These are phyloP conservation scores for Clupea harengus DNA, from an alignment of 2,113 vertebrate genomes.

Conservation along the genomic window DNA sequence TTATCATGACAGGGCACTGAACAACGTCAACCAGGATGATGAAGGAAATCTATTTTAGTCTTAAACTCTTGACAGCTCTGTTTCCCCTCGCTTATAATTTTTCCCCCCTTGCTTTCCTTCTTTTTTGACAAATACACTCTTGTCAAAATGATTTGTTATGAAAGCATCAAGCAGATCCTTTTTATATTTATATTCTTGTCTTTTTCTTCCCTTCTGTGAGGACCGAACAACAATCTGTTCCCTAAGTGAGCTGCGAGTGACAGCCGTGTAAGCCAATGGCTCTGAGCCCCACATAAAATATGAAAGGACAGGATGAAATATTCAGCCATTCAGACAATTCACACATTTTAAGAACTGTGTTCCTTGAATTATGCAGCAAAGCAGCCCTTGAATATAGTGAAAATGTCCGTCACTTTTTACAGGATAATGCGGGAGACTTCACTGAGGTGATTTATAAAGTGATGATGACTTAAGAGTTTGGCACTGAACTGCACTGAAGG, in stretches of 20 bases:
- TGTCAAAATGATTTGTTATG: slow-evolving; percentile 27
- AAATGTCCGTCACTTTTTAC: background rate
- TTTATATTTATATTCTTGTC: background rate
- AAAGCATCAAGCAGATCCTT: slow-evolving; percentile 23
- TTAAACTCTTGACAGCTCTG: slow-evolving; percentile 34
- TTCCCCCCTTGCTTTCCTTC: slow-evolving; percentile 17
- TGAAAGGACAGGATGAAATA: slow-evolving; percentile 62
- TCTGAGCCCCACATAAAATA: slow-evolving; percentile 58
- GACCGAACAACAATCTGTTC: slow-evolving; percentile 13
- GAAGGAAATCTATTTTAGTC: slow-evolving; percentile 53
- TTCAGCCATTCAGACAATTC: slow-evolving; percentile 50
- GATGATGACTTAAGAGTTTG: slow-evolving; percentile 3
- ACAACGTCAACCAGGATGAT: slow-evolving; percentile 39
- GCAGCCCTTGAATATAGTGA: slow-evolving; percentile 52
- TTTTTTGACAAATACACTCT: slow-evolving; percentile 49
- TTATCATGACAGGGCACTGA: slow-evolving; percentile 39
- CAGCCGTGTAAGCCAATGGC: slow-evolving; percentile 18
- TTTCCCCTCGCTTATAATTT: background rate
- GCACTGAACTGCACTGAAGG: background rate
- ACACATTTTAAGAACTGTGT: slow-evolving; percentile 57
- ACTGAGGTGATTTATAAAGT: background rate
- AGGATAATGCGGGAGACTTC: background rate
- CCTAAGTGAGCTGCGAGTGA: background rate
- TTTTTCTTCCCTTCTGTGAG: background rate
- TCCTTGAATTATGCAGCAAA: slow-evolving; percentile 62